Conservation (phyloP, 2,113 vertebrate species). For the Campylomormyrus numenius region DNA sequence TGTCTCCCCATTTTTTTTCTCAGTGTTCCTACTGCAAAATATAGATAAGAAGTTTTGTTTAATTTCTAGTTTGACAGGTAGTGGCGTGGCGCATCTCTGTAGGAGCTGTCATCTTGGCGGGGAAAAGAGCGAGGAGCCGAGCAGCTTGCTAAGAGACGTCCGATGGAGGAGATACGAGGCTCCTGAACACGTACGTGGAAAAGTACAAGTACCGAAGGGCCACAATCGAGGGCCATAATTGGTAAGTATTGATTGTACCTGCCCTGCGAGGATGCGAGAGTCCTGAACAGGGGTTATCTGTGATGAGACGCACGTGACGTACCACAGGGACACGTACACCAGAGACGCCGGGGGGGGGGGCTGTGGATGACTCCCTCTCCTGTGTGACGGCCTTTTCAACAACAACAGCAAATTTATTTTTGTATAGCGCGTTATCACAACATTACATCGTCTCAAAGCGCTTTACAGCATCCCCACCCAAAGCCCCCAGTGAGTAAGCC, state of each 20-base stretch:
- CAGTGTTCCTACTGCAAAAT: slow-evolving; percentile 12
- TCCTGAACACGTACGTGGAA: slow-evolving; percentile 23
- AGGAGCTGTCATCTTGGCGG: slow-evolving; percentile 43
- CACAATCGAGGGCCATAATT: not conserved
- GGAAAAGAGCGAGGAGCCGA: slow-evolving; percentile 14
- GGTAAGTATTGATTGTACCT: not conserved
- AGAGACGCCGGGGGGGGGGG: not conserved
- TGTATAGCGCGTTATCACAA: too few relatives aligned
- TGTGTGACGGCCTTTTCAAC: not conserved
- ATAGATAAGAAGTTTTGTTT: slow-evolving; percentile 38
- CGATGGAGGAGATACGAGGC: slow-evolving; percentile 22
- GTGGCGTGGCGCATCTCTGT: slow-evolving; percentile 35
- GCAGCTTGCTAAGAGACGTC: slow-evolving; percentile 33
- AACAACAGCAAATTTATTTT: too few relatives aligned
- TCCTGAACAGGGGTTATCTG: not conserved
- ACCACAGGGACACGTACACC: not conserved
- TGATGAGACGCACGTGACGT: not conserved
- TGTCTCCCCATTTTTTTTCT: not conserved
- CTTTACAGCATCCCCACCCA: too few relatives aligned
- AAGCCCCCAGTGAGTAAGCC: too few relatives aligned
- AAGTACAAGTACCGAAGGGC: not conserved
- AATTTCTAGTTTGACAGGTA: slow-evolving; percentile 39
- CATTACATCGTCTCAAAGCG: too few relatives aligned
- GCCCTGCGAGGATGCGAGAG: not conserved
- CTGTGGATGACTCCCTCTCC: not conserved